Conservation (phyloP, 1,140 invertebrate genomes). For the Zophobas morio region DNA sequence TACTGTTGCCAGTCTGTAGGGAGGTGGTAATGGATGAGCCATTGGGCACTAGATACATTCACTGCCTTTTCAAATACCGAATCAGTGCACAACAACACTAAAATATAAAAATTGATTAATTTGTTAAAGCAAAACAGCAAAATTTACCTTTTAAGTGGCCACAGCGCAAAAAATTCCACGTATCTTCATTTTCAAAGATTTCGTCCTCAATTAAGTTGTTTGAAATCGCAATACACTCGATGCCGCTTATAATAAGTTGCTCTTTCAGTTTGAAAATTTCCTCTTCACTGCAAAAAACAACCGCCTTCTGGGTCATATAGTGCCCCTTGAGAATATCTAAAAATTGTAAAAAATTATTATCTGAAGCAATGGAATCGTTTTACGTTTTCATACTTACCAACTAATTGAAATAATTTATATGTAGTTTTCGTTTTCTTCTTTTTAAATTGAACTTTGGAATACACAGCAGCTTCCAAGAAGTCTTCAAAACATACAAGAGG, state of each 20-base stretch:
- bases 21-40: slow-evolving; percentile 6
- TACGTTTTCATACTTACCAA: not conserved
- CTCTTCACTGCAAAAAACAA: slow-evolving; percentile 3
- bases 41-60: not conserved
- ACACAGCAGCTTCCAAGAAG: slow-evolving; percentile 12
- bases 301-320: not conserved
- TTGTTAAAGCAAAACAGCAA: not conserved
- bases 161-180: slow-evolving; percentile 11
- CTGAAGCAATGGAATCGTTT: not conserved
- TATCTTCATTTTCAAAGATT: slow-evolving; percentile 24
- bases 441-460: slow-evolving; percentile 5
- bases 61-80: slow-evolving; percentile 5
- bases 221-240: slow-evolving; percentile 13
- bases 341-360: not conserved
- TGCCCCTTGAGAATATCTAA: slow-evolving; percentile 14
- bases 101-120: not conserved
- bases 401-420: slow-evolving; percentile 12
- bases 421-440: slow-evolving; percentile 3
- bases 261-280: not conserved
- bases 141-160: too few relatives aligned
- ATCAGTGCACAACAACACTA: slow-evolving; percentile 9
- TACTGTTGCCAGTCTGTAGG: slow-evolving; percentile 1
- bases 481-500: slow-evolving; percentile 18
- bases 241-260: not conserved
- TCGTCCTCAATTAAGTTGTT: slow-evolving; percentile 16